phyloP scores from a whole-genome alignment of 2,113 vertebrate species.

The Romanogobio albipinnatus region DNA sequence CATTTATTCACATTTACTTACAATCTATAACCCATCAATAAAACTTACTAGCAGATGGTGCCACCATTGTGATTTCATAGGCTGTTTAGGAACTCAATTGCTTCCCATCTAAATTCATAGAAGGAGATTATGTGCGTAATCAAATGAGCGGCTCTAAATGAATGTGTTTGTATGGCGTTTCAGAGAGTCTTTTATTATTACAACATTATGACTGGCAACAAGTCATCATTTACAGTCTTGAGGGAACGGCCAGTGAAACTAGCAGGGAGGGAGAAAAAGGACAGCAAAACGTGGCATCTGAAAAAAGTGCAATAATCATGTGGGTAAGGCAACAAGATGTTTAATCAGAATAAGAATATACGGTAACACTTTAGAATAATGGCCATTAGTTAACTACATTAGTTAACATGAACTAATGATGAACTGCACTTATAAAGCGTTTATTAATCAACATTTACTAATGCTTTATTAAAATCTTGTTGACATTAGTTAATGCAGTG shows the following conservation, averaged over 20 bases:
- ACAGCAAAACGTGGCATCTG: background rate
- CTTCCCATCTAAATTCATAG: slow-evolving; percentile 51
- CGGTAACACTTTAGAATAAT: no score
- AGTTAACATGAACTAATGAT: no score
- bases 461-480: no score
- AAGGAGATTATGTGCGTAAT: slow-evolving; percentile 46
- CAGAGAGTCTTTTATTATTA: slow-evolving; percentile 35
- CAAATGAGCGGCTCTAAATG: slow-evolving; percentile 39
- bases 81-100: slow-evolving; percentile 46
- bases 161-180: slow-evolving; percentile 32
- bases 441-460: no score
- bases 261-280: background rate
- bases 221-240: slow-evolving; percentile 22
- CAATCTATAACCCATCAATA: slow-evolving; percentile 51
- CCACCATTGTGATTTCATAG: slow-evolving; percentile 40
- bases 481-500: no score
- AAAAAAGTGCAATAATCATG: background rate
- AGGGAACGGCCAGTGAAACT: background rate
- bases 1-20: slow-evolving; percentile 50
- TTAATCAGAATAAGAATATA: no score
- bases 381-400: no score
- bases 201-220: slow-evolving; percentile 44
- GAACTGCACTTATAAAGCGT: no score
- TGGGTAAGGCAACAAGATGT: no score
- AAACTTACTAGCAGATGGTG: slow-evolving; percentile 41